Base-by-base conservation (phyloP, 2,888 invertebrate genomes). In the Scaptomyza parva region DNA sequence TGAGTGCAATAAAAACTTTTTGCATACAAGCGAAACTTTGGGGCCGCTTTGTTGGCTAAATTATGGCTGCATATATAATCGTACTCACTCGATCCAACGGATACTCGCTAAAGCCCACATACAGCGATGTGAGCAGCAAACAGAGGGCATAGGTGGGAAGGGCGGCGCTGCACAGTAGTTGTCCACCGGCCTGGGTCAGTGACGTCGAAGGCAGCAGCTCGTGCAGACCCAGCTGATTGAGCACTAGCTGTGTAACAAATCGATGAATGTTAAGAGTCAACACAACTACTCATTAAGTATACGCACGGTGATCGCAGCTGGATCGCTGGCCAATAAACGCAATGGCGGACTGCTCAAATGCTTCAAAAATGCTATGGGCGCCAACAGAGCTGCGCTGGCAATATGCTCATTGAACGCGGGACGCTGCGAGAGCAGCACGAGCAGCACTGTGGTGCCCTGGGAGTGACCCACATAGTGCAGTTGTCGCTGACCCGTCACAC, bases 91-190 rank as follows among this genome's bases (percentile, higher is more conserved):
- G 88, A 88, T 91, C 91, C 89, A 89, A 76, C 77, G 88, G 87
- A 84, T 87, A 90, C 80, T 89, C 90, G 77, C 90, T 90, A 80
- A 90, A 91, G 77, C 89, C 89, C 74, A 90, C 90, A 55, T 85
- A 86, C 65, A 90, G 81, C 74, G 90, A 89, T 60, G 86, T 84
- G 70, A 88, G 78, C 62, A 90, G 78, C 71, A 87, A 71, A 78
- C 88, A 90, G 37, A 90, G 88, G 68, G 86, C 86, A 68, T 87
- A 86, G 76, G 89, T 88, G 78, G 88, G 88, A 66, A 83, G 78
- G 43, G 83, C 77, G 70, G 83, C 73, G 58, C 82, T 86, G 72
- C 90, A 90, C 33, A 90, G 76, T 53, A 87, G 74, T 65, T 88
- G 89, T 54, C 88, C 89, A 67, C 89, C 90, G 85, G 90, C 80